phyloP scores from a whole-genome alignment of 2,888 invertebrate genomes.

The Eupithecia tripunctaria region DNA sequence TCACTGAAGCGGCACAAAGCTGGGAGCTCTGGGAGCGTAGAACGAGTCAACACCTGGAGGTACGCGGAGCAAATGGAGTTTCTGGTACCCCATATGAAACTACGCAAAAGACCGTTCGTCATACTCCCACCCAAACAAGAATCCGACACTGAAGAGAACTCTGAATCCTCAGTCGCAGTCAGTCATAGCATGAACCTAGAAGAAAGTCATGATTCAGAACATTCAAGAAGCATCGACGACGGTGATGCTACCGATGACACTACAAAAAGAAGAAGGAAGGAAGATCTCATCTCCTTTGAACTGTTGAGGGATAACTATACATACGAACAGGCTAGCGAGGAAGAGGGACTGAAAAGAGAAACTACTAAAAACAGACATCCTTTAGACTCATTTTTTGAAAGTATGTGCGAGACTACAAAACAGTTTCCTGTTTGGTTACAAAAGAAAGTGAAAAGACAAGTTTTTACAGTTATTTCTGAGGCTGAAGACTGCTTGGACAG shows the following conservation, averaged over 20 bases:
- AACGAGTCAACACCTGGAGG: constrained; percentile 1
- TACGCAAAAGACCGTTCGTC: not conserved
- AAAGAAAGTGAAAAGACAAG: constrained; percentile 6
- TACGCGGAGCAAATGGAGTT: constrained; percentile 1
- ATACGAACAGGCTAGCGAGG: not conserved
- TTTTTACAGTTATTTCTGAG: constrained; percentile 11
- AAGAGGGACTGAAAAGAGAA: not conserved
- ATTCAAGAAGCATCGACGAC: constrained; percentile 9
- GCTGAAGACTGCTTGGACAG: constrained; percentile 10
- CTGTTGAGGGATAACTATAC: not conserved
- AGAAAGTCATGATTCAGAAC: constrained; percentile 3
- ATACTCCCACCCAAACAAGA: not conserved
- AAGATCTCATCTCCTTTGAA: constrained; percentile 9
- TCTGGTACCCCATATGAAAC: constrained; percentile 5
- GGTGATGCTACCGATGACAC: not conserved
- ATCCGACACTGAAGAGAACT: constrained; percentile 5
- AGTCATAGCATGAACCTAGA: not conserved
- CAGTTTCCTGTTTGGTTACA: not conserved
- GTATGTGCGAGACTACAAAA: constrained; percentile 6
- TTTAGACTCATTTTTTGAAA: constrained; percentile 13
- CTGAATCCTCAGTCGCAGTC: not conserved
- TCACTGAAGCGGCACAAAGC: constrained; percentile 13
- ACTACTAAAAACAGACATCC: not conserved
- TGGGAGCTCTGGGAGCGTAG: not conserved
- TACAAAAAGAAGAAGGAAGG: not conserved